A percentile compares a stretch with the other conserved stretches of the same genome.
These are phyloP conservation scores for Pemphigus obesinymphae DNA, from an alignment of 1,140 invertebrate species.

Conservation along the genomic window DNA sequence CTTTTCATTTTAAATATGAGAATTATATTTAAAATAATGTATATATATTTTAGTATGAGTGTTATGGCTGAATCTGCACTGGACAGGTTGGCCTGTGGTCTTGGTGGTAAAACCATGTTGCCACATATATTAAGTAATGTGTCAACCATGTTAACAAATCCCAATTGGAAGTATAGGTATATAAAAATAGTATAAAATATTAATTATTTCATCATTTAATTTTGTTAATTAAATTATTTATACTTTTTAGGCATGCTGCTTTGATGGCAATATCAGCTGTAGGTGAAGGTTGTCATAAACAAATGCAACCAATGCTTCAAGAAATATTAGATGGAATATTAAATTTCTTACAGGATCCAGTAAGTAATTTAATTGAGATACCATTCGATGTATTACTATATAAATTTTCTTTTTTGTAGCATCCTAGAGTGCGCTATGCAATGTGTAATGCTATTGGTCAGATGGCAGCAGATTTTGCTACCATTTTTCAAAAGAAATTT, in stretches of 20 bases:
- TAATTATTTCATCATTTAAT: too few species aligned
- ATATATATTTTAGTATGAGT: conserved; percentile 62
- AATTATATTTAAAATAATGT: conserved; percentile 32
- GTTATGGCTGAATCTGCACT: conserved; percentile 94
- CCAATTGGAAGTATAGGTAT: conserved; percentile 71
- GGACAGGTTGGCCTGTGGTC: conserved; percentile 90
- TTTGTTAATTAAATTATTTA: neutral
- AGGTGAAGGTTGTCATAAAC: conserved; percentile 96
- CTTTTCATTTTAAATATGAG: conserved; percentile 2
- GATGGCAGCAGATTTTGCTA: conserved; percentile 98
- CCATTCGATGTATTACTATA: neutral
- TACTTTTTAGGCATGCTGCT: conserved; percentile 73
- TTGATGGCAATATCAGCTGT: conserved; percentile 97
- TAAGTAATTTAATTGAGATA: conserved; percentile 54
- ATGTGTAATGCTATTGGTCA: conserved; percentile 99
- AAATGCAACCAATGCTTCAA: conserved; percentile 90
- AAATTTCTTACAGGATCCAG: conserved; percentile 81
- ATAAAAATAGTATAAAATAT: neutral
- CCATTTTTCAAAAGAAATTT: conserved; percentile 95
- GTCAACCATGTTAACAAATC: conserved; percentile 78
- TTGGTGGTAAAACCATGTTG: conserved; percentile 92
- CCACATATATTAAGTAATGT: conserved; percentile 81
- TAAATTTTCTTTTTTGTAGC: conserved; percentile 54
- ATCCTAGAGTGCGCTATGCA: conserved; percentile 90
- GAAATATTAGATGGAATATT: conserved; percentile 87